Base-by-base conservation (phyloP, 2,113 vertebrate species). In the Amphilophus citrinellus region DNA sequence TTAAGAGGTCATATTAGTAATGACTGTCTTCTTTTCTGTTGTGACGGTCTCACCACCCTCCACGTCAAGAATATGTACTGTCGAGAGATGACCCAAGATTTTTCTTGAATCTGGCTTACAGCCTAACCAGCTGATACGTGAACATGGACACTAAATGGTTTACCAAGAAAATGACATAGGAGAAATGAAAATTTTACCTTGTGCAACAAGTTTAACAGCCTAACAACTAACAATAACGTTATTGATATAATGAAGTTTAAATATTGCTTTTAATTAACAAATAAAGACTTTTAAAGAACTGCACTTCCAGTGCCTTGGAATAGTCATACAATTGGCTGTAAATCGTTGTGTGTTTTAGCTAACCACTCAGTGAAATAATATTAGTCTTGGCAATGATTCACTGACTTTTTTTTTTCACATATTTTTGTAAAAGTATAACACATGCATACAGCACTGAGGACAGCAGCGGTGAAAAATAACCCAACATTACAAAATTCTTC, bases 391-490 rank as follows among this genome's bases (percentile, higher is more conserved):
- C 35, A 9, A 20, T 13, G 14, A n/a, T 30, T 39, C 42, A 5
- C 8, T 66, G 22, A 66, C 0, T 42, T 60, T 42, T 39, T 5
- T 35, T 32, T 35, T 22, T 17, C 17, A 53, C 37, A 3, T 22
- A 37, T 68, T 8, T 62, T 44, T 61, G 22, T 17, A 32, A 11
- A 61, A 17, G 24, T n/a, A 10, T 53, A 60, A 39, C 42, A 50
- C 9, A 30, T 53, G 32, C 59, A 60, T 60, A 5, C 35, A 18
- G 18, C 14, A 1, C 11, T 35, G 65, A 63, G 10, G 6, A 50
- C 10, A 84, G 13, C 60, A 56, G 62, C 30, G 53, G 68, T 39
- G 17, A 76, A 84, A 63, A 85, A 61, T 59, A 18, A 15, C 2
- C 2, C 47, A 6, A 1, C 42, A 65, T 10, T 47, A 17, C 27